These are phyloP conservation scores for Habrosyne pyritoides DNA, from an alignment of 2,888 invertebrate species.

Conservation along the genomic window DNA sequence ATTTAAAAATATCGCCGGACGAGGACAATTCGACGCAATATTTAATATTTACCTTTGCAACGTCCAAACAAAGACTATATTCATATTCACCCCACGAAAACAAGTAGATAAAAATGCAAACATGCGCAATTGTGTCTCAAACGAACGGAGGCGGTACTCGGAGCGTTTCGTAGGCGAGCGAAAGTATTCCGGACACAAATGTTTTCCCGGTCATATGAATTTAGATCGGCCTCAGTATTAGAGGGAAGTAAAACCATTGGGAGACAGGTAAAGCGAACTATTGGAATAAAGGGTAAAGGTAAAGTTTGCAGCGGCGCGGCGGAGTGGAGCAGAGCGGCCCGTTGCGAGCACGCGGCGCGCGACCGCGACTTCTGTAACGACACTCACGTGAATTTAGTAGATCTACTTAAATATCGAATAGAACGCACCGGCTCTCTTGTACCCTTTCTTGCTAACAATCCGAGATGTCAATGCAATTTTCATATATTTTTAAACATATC, in stretches of 20 bases:
- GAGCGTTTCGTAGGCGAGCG: constrained; percentile 43
- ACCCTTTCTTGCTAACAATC: constrained; percentile 1
- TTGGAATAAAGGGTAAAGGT: constrained; percentile 60
- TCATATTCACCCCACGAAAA: constrained; percentile 80
- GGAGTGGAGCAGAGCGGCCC: constrained; percentile 39
- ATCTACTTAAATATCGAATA: constrained; percentile 23
- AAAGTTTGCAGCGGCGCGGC: constrained; percentile 35
- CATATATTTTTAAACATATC: background rate
- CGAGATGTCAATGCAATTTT: background rate
- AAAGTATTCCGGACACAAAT: constrained; percentile 73
- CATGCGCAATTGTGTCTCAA: constrained; percentile 78
- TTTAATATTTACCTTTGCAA: constrained; percentile 72
- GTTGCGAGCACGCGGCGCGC: constrained; percentile 48
- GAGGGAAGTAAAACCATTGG: constrained; percentile 66
- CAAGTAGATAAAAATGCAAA: constrained; percentile 82
- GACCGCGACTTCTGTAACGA: constrained; percentile 28
- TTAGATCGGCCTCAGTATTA: constrained; percentile 74
- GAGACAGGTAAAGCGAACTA: constrained; percentile 70
- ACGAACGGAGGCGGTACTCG: constrained; percentile 60
- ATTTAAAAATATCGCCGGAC: constrained; percentile 47
- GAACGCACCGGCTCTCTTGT: background rate
- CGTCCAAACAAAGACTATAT: constrained; percentile 73
- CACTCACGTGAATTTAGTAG: constrained; percentile 46
- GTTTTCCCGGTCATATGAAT: constrained; percentile 78
- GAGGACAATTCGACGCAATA: constrained; percentile 60